Conservation (phyloP, 2,888 invertebrate genomes). For the Abrostola triplasia region DNA sequence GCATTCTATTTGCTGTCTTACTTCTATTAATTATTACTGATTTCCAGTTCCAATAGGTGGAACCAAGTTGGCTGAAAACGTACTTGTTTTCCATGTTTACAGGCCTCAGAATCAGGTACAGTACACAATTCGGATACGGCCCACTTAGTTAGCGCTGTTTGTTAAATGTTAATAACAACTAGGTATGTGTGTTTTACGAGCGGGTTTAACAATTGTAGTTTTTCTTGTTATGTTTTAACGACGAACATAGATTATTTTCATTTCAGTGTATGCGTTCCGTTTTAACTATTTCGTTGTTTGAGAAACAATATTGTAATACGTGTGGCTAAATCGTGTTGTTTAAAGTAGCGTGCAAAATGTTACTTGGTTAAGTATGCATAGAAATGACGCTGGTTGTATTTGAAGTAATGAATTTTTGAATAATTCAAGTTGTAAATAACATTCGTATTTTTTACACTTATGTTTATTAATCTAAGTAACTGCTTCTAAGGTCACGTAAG, state of each 20-base stretch:
- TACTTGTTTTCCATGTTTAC: neutral
- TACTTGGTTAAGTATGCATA: neutral
- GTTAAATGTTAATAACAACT: constrained; percentile 38
- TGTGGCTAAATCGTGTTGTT: neutral
- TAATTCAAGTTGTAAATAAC: neutral
- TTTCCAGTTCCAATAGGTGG: no score
- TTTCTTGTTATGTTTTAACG: constrained; percentile 45
- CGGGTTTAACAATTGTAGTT: constrained; percentile 39
- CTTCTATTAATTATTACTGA: no score
- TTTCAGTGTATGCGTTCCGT: constrained; percentile 30
- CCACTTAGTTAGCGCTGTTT: constrained; percentile 20
- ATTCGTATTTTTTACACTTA: neutral
- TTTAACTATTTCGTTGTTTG: constrained; percentile 27
- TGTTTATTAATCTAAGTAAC: neutral
- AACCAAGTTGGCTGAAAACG: no score
- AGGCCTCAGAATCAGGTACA: neutral
- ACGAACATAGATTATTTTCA: constrained; percentile 40
- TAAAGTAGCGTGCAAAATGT: constrained; percentile 10
- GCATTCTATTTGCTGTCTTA: no score
- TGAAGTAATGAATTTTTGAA: neutral
- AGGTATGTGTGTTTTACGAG: constrained; percentile 45
- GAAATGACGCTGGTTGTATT: neutral
- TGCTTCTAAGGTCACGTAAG: neutral
- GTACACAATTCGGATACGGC: neutral
- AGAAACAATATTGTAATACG: constrained; percentile 25